phyloP scores from a whole-genome alignment of 1,140 invertebrate species.

The Trichomalopsis sarcophagae region DNA sequence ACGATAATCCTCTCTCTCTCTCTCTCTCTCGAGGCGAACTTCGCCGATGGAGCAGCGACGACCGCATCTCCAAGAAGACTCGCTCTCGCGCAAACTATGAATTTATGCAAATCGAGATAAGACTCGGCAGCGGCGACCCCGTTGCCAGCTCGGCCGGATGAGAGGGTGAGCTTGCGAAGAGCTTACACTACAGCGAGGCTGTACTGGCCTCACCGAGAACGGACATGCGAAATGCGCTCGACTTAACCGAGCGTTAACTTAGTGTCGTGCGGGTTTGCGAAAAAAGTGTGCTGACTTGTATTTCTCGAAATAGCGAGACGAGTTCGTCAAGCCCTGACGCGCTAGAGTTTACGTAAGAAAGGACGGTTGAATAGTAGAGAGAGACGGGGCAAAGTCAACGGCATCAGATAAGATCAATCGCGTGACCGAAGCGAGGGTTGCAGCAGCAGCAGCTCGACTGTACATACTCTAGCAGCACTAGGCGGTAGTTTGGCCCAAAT shows the following conservation, averaged over 20 bases:
- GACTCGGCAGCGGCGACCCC: conserved; percentile 57
- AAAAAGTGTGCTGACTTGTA: background rate
- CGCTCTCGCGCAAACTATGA: conserved; percentile 61
- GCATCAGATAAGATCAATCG: conserved; percentile 64
- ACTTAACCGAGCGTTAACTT: conserved; percentile 15
- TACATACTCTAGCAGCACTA: background rate
- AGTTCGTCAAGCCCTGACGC: too few relatives aligned
- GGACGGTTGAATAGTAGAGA: background rate
- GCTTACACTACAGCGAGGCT: background rate
- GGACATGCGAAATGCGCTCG: background rate
- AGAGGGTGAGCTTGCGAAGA: background rate
- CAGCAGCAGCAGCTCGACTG: conserved; percentile 50
- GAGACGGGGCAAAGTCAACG: conserved; percentile 51
- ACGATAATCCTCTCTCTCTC: conserved; percentile 8
- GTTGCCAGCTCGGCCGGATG: background rate
- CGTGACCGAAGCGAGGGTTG: conserved; percentile 63
- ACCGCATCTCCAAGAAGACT: conserved; percentile 26
- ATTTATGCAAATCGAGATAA: conserved; percentile 71
- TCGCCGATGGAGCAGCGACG: conserved; percentile 5
- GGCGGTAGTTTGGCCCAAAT: conserved; percentile 56
- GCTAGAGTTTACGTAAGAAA: too few relatives aligned
- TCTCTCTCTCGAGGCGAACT: background rate
- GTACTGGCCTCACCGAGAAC: background rate
- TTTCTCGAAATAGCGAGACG: too few relatives aligned
- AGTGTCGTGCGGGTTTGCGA: background rate